Percentiles rank a stretch among this genome's conserved stretches.
These are phyloP conservation scores for Parnassius orleans DNA, from an alignment of 2,888 invertebrate genomes.

Conservation along the genomic window DNA sequence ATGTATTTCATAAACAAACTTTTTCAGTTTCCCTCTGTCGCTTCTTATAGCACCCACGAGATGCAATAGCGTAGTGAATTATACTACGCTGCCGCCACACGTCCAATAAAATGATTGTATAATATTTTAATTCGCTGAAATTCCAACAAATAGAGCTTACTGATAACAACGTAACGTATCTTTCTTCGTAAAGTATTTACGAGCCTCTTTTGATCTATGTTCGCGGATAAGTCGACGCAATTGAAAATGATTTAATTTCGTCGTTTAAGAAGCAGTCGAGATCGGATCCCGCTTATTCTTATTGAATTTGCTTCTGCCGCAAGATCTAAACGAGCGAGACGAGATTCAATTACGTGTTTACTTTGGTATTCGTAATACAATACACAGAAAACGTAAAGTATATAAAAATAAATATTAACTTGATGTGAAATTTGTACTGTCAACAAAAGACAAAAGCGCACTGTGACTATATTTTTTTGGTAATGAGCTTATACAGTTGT, in stretches of 20 bases:
- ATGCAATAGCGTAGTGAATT: no score
- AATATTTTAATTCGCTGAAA: no score
- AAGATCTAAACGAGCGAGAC: constrained; percentile 7
- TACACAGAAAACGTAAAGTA: neutral
- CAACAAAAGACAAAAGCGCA: neutral
- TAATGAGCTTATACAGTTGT: no score
- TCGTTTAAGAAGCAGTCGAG: constrained; percentile 14
- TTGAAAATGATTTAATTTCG: constrained; percentile 22
- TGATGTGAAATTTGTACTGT: constrained; percentile 9
- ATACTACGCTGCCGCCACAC: no score
- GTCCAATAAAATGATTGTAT: no score
- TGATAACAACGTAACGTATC: no score
- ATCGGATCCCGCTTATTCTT: constrained; percentile 18
- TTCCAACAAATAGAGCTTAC: no score
- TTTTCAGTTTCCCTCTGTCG: no score
- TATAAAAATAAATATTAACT: constrained; percentile 6
- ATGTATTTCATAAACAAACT: no score
- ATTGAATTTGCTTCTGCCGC: constrained; percentile 20
- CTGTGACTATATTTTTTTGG: neutral
- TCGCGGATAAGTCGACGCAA: constrained; percentile 1
- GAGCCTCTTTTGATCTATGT: neutral
- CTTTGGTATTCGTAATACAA: constrained; percentile 12
- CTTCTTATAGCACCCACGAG: no score
- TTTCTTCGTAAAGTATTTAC: no score
- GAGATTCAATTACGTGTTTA: constrained; percentile 20